Conservation (phyloP, 2,888 invertebrate species). For the Eurois occulta region DNA sequence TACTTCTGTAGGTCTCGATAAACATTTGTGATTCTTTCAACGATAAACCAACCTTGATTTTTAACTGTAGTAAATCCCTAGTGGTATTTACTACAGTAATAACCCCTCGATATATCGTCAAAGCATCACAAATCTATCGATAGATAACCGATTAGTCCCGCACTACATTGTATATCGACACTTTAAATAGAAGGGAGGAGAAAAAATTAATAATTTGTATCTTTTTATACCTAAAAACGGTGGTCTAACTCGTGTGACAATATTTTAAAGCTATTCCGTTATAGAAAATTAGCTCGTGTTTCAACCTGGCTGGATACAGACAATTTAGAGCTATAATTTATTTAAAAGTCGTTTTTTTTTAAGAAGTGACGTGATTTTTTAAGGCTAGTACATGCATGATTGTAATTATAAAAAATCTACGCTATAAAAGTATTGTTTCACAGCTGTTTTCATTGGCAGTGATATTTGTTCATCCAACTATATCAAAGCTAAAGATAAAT, state of each 20-base stretch:
- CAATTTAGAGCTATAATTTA: conserved; percentile 23
- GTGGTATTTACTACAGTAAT: neutral
- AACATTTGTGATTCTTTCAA: conserved; percentile 62
- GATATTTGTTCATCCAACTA: conserved; percentile 37
- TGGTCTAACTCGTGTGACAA: conserved; percentile 88
- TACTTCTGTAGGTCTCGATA: conserved; percentile 64
- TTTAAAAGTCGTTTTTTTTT: conserved; percentile 1
- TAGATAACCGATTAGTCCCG: conserved; percentile 77
- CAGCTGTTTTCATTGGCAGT: conserved; percentile 59
- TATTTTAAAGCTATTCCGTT: conserved; percentile 86
- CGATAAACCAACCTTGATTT: conserved; percentile 21
- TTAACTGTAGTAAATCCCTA: neutral
- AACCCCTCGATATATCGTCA: conserved; percentile 23
- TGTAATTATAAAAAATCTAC: conserved; percentile 51
- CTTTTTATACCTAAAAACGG: conserved; percentile 85
- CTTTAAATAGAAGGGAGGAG: conserved; percentile 74
- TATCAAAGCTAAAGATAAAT: conserved; percentile 43
- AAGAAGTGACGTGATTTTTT: conserved; percentile 11
- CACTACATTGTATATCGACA: conserved; percentile 79
- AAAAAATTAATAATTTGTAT: conserved; percentile 68
- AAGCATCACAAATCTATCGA: conserved; percentile 66
- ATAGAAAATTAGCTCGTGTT: conserved; percentile 69
- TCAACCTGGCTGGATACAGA: conserved; percentile 57
- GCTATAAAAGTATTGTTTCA: conserved; percentile 18
- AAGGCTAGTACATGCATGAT: conserved; percentile 42